phyloP scores from a whole-genome alignment of 2,888 invertebrate genomes.

The Proisotoma minuta region DNA sequence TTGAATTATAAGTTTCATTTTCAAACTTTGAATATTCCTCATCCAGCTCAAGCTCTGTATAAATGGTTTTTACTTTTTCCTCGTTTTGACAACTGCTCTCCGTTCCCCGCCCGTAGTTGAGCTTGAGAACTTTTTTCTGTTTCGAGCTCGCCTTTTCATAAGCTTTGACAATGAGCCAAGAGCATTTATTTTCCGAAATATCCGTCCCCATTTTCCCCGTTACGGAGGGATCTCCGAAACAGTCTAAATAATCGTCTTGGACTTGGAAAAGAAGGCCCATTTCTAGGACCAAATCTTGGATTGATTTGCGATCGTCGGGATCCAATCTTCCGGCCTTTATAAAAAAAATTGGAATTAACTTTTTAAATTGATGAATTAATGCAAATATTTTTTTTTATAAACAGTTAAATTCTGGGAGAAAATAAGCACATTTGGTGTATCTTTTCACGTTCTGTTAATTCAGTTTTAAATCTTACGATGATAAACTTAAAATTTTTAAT shows the following conservation, averaged over 20 bases:
- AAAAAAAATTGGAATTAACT: neutral
- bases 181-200: constrained; percentile 91
- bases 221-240: constrained; percentile 76
- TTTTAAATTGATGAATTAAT: constrained; percentile 45
- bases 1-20: constrained; percentile 18
- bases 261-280: constrained; percentile 96
- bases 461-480: no score
- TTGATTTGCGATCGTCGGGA: constrained; percentile 72
- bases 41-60: constrained; percentile 45
- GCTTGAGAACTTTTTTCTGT: neutral
- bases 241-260: constrained; percentile 85
- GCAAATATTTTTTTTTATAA: no score
- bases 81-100: constrained; percentile 16
- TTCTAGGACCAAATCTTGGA: constrained; percentile 77
- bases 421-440: no score
- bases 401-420: no score
- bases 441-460: no score
- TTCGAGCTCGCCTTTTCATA: constrained; percentile 65
- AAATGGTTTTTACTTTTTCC: constrained; percentile 47
- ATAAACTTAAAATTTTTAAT: no score
- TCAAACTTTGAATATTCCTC: constrained; percentile 46
- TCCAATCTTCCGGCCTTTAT: neutral
- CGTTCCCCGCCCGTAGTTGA: constrained; percentile 13
- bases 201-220: constrained; percentile 88
- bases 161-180: constrained; percentile 88